These are phyloP conservation scores for Heterodera filipjevi DNA, from an alignment of 2,888 invertebrate genomes.

Conservation along the genomic window DNA sequence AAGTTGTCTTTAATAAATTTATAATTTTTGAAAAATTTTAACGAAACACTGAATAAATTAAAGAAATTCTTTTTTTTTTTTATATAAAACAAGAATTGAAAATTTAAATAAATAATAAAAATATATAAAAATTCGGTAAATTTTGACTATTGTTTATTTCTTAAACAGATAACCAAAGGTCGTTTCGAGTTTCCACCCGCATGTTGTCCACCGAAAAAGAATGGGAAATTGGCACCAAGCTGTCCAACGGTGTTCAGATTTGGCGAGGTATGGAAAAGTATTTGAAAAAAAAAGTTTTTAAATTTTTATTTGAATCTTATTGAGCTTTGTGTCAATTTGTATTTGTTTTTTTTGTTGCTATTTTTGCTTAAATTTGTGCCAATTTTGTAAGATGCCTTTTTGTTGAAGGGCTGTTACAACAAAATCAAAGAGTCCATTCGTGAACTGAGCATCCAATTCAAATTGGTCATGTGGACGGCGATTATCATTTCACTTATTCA, in stretches of 20 bases:
- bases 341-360: conserved; percentile 5
- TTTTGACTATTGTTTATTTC: neutral
- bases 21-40: too few species aligned
- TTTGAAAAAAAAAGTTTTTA: conserved; percentile 15
- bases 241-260: conserved; percentile 59
- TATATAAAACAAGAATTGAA: too few species aligned
- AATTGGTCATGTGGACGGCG: conserved; percentile 63
- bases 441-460: conserved; percentile 61
- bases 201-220: conserved; percentile 58
- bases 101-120: too few species aligned
- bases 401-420: conserved; percentile 58
- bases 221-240: conserved; percentile 50
- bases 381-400: neutral
- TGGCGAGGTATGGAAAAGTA: conserved; percentile 47
- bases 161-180: conserved; percentile 48
- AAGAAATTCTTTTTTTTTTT: too few species aligned
- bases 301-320: neutral
- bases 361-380: conserved; percentile 13
- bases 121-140: too few species aligned
- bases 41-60: too few species aligned
- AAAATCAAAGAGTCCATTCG: conserved; percentile 60
- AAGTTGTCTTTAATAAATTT: too few species aligned
- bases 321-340: conserved; percentile 18
- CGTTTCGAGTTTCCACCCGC: conserved; percentile 60
- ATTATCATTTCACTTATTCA: conserved; percentile 60